Conservation (phyloP, 1,140 invertebrate genomes). For the Heliconius congener region DNA sequence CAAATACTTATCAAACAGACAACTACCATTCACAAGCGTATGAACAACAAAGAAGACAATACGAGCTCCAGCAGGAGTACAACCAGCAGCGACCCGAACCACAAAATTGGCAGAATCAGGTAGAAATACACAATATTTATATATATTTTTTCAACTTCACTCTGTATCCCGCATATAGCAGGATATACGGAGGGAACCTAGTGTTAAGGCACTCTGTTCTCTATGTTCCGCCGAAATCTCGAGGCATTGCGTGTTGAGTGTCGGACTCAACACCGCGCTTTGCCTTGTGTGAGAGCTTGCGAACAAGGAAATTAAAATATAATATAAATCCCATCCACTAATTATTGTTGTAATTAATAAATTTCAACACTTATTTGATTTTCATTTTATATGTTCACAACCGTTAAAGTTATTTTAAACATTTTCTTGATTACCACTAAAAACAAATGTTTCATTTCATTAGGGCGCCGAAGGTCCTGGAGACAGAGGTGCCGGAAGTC, state of each 20-base stretch:
- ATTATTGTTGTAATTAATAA: too few relatives aligned
- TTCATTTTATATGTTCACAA: too few relatives aligned
- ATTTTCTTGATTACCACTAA: not conserved
- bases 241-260: too few relatives aligned
- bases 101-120: constrained; percentile 49
- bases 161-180: not conserved
- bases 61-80: constrained; percentile 63
- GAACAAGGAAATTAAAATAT: too few relatives aligned
- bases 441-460: not conserved
- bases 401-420: too few relatives aligned
- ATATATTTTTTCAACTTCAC: not conserved
- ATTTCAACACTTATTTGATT: too few relatives aligned
- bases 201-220: too few relatives aligned
- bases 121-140: constrained; percentile 25
- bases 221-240: too few relatives aligned
- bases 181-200: not conserved
- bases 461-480: constrained; percentile 15
- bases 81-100: constrained; percentile 58
- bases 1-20: too few relatives aligned
- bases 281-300: too few relatives aligned
- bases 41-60: constrained; percentile 61
- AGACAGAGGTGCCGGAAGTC: constrained; percentile 36
- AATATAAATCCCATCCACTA: too few relatives aligned
- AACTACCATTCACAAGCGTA: constrained; percentile 62
- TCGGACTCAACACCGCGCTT: too few relatives aligned